A percentile compares a stretch with the other conserved stretches of the same genome.
These are phyloP conservation scores for Cebidichthys violaceus DNA, from an alignment of 2,113 vertebrate genomes.

Conservation along the genomic window DNA sequence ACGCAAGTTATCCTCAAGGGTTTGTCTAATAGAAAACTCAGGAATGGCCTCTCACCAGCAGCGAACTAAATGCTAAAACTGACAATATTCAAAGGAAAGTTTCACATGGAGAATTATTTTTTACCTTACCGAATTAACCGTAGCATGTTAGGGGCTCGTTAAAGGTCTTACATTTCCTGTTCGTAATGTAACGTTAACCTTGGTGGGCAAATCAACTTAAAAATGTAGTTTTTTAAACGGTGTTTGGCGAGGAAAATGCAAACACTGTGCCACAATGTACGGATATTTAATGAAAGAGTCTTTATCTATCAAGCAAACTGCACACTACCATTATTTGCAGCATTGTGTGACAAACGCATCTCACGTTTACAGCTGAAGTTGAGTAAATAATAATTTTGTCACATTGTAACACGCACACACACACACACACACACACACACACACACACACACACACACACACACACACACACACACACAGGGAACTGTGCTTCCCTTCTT, in stretches of 20 bases:
- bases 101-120: too few species aligned
- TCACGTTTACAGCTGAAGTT: neutral
- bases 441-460: conserved; percentile 13
- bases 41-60: neutral
- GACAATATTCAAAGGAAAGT: neutral
- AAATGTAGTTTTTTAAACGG: neutral
- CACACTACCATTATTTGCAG: neutral
- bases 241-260: neutral
- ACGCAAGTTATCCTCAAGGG: neutral
- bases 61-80: neutral
- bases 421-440: neutral
- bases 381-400: conserved; percentile 13
- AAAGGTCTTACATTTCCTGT: neutral
- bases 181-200: too few species aligned
- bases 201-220: neutral
- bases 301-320: neutral
- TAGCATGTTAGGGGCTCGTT: accelerated
- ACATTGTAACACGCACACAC: conserved; percentile 4
- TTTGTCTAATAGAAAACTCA: neutral
- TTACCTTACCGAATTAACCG: neutral
- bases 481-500: conserved; percentile 6
- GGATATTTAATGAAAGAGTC: neutral
- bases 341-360: neutral
- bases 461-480: neutral
- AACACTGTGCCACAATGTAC: neutral